Percentiles rank a stretch among this genome's conserved stretches.
phyloP scores from a whole-genome alignment of 2,797 vertebrate species.

The Euthynnus affinis region DNA sequence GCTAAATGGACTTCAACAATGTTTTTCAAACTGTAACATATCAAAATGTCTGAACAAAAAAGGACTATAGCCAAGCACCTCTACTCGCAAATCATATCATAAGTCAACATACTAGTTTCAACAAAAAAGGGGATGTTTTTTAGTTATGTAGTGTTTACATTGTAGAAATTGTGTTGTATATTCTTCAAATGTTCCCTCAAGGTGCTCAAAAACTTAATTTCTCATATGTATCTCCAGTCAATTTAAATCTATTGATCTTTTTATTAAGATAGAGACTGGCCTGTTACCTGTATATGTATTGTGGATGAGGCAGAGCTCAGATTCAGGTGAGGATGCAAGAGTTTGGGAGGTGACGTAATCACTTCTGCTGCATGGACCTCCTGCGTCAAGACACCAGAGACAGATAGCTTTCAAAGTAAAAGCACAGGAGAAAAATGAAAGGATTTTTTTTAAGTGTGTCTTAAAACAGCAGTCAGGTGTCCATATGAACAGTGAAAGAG shows the following conservation, averaged over 20 bases:
- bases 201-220: not conserved
- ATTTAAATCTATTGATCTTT: not conserved
- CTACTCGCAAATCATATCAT: not conserved
- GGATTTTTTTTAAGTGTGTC: no score
- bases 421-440: not conserved
- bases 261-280: not conserved
- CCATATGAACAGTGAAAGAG: no score
- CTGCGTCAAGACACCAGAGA: slow-evolving; percentile 9
- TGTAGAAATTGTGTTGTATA: not conserved
- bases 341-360: slow-evolving; percentile 68
- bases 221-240: not conserved
- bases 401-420: slow-evolving; percentile 53
- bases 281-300: not conserved
- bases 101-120: no score
- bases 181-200: not conserved
- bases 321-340: slow-evolving; percentile 29
- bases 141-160: no score
- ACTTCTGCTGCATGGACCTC: slow-evolving; percentile 49
- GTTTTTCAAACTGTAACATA: not conserved
- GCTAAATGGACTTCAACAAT: not conserved
- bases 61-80: not conserved
- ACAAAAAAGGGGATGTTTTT: no score
- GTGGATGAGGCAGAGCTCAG: not conserved
- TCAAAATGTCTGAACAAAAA: not conserved
- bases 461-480: no score